These are phyloP conservation scores for Bothrops alternatus DNA, from an alignment of 2,797 vertebrate genomes.

Conservation along the genomic window DNA sequence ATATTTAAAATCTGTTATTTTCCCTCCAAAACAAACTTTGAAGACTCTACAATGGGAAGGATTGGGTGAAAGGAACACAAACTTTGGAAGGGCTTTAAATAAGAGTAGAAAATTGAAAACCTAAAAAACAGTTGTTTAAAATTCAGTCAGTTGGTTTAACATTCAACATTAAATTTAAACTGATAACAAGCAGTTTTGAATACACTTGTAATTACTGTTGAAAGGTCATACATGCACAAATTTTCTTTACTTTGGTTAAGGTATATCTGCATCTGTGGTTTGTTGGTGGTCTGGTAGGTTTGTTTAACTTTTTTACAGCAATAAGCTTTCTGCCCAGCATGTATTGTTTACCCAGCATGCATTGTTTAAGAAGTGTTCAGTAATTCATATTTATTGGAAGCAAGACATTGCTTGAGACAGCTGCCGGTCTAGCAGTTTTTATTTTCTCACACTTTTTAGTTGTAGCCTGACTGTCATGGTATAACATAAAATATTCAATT, in stretches of 20 bases:
- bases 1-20: not conserved
- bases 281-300: not conserved
- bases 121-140: not conserved
- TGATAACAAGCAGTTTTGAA: not conserved
- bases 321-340: not conserved
- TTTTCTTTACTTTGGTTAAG: not conserved
- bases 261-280: not conserved
- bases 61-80: not conserved
- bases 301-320: not conserved
- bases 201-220: not conserved
- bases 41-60: not conserved
- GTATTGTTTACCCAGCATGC: not conserved
- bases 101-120: not conserved
- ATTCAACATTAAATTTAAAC: not conserved
- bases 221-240: not conserved
- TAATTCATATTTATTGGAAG: not conserved
- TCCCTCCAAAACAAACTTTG: not conserved
- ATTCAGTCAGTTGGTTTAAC: not conserved
- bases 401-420: constrained; percentile 13
- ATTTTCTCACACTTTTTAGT: not conserved
- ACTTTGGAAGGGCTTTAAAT: not conserved
- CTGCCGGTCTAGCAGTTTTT: not conserved
- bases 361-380: not conserved
- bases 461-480: not conserved
- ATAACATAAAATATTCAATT: not conserved